Evolutionary conservation across 1,140 invertebrate genomes (phyloP).

Genomic region (Mesaphorura yosii): DNA sequence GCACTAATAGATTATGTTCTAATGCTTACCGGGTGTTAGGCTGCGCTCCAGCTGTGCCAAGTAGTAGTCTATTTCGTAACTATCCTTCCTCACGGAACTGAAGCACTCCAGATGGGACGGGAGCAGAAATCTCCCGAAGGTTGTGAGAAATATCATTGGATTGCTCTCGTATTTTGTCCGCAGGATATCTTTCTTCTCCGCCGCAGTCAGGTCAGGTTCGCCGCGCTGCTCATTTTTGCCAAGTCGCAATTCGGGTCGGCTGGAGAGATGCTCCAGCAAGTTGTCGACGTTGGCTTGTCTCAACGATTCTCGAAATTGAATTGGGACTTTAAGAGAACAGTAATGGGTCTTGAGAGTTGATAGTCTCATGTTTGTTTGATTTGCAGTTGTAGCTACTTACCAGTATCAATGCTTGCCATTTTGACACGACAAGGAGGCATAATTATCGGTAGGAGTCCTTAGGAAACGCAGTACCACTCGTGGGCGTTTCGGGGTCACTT

Average conservation of each 20-base stretch:
- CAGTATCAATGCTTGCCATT: no score
- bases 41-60: conserved; percentile 12
- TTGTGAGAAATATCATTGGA: conserved; percentile 53
- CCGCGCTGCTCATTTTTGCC: conserved; percentile 60
- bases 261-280: conserved; percentile 23
- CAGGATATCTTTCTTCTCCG: conserved; percentile 59
- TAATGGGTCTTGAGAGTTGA: no score
- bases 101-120: conserved; percentile 34
- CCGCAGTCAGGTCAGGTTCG: conserved; percentile 54
- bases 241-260: conserved; percentile 40
- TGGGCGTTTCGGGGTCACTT: no score
- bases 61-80: conserved; percentile 14
- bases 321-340: conserved; percentile 1
- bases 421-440: no score
- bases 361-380: no score
- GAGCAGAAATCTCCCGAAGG: conserved; percentile 62
- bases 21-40: conserved; percentile 6
- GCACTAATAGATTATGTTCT: not conserved
- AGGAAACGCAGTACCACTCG: no score
- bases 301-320: not conserved
- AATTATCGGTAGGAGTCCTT: no score
- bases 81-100: conserved; percentile 1
- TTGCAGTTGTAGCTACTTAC: no score
- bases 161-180: conserved; percentile 51
- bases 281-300: conserved; percentile 14